Percentiles rank a stretch among this genome's conserved stretches.
phyloP scores from a whole-genome alignment of 2,113 vertebrate genomes.

The Leucopsar rothschildi region DNA sequence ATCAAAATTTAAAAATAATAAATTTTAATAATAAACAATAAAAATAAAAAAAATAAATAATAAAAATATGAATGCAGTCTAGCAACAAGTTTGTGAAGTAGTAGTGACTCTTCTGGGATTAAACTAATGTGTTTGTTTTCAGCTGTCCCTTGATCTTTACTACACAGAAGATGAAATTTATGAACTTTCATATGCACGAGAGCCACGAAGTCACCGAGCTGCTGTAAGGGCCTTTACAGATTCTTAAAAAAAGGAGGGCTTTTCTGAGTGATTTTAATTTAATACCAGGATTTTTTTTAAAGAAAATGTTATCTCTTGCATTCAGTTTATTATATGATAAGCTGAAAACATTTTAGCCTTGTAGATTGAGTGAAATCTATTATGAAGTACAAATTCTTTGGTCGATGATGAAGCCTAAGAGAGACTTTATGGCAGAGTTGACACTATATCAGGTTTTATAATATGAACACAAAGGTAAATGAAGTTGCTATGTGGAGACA shows the following conservation, averaged over 20 bases:
- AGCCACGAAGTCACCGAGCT: constrained; percentile 87
- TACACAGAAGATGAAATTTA: constrained; percentile 97
- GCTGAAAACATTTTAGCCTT: background rate
- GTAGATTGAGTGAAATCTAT: background rate
- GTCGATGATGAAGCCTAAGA: background rate
- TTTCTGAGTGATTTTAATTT: background rate
- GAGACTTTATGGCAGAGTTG: background rate
- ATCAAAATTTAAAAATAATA: background rate
- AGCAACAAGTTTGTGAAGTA: background rate
- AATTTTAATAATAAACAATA: too few relatives aligned
- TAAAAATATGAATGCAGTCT: background rate
- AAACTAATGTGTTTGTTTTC: constrained; percentile 47
- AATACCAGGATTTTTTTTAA: background rate
- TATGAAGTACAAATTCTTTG: background rate
- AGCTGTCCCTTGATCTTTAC: constrained; percentile 94
- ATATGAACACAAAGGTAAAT: background rate
- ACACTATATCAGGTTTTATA: background rate
- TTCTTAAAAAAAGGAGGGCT: background rate
- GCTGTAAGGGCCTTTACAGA: constrained; percentile 76
- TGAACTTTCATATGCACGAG: constrained; percentile 91
- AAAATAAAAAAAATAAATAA: background rate
- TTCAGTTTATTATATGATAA: background rate
- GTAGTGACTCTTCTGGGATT: background rate
- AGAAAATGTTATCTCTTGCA: background rate
- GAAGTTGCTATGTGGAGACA: background rate